Evolutionary conservation across 37 sponge, comb jelly and placozoan genomes (phyloP).

Genomic region (Cliona cf. orientalis): DNA sequence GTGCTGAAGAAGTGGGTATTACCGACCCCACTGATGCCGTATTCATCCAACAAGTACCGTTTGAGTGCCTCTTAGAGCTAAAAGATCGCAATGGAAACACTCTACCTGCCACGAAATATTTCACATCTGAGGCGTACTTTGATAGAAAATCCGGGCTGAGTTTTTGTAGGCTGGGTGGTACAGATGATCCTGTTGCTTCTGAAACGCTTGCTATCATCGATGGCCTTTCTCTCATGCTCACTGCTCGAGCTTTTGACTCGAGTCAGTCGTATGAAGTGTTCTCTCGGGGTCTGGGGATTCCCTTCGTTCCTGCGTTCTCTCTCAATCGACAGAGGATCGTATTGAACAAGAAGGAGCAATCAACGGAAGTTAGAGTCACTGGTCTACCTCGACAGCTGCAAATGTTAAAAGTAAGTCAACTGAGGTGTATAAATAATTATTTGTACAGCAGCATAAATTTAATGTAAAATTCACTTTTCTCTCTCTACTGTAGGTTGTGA

Average conservation of each 20-base stretch:
- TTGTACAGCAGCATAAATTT: not conserved
- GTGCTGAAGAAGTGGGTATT: slow-evolving; percentile 11
- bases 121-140: slow-evolving; percentile 41
- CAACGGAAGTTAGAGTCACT: slow-evolving; percentile 23
- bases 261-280: slow-evolving; percentile 41
- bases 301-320: slow-evolving; percentile 66
- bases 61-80: slow-evolving; percentile 66
- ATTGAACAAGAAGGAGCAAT: slow-evolving; percentile 8
- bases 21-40: not conserved
- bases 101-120: slow-evolving; percentile 12
- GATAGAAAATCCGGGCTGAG: slow-evolving; percentile 43
- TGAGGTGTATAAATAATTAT: not conserved
- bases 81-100: not conserved
- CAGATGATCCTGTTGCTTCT: not conserved
- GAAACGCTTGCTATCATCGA: slow-evolving; percentile 32
- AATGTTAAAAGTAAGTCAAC: slow-evolving; percentile 45
- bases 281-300: slow-evolving; percentile 30
- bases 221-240: slow-evolving; percentile 27
- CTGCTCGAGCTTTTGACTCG: slow-evolving; percentile 56
- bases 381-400: slow-evolving; percentile 60
- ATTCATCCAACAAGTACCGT: slow-evolving; percentile 70
- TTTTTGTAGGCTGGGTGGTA: slow-evolving; percentile 38
- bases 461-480: not conserved
- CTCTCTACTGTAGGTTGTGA: slow-evolving; percentile 20
- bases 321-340: slow-evolving; percentile 14